Conservation (phyloP, 2,113 vertebrate genomes). For the Myodes glareolus region DNA sequence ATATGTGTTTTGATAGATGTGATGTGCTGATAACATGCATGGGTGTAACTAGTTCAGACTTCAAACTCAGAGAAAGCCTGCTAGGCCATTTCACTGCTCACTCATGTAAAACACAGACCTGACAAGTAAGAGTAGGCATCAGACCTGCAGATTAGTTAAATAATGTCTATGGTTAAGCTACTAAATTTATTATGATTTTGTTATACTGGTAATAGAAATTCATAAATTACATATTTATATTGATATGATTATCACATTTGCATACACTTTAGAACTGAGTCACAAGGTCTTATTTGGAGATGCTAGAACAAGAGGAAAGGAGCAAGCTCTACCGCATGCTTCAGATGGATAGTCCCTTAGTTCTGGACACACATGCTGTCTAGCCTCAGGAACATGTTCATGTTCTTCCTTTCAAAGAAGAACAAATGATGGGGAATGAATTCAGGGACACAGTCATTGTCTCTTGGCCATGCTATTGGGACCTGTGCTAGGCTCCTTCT, state of each 20-base stretch:
- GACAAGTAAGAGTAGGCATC: neutral
- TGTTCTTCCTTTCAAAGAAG: no score
- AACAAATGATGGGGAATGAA: rapidly evolving
- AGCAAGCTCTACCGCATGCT: neutral
- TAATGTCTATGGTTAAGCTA: neutral
- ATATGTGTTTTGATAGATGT: neutral
- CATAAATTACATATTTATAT: no score
- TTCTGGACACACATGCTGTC: neutral
- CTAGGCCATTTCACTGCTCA: neutral
- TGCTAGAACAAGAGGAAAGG: neutral
- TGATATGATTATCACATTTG: neutral
- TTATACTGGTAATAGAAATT: neutral
- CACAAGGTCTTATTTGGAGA: neutral
- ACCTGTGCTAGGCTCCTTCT: no score
- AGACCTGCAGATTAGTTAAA: neutral
- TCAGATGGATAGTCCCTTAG: neutral
- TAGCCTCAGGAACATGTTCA: neutral
- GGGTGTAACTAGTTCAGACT: neutral
- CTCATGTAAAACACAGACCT: neutral
- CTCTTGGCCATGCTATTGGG: no score
- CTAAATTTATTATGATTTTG: neutral
- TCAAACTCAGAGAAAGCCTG: neutral
- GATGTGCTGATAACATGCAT: neutral
- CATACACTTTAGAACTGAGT: neutral
- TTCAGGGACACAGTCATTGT: no score